Base-by-base conservation (phyloP, 1,140 invertebrate species). In the Heliconius hewitsoni region DNA sequence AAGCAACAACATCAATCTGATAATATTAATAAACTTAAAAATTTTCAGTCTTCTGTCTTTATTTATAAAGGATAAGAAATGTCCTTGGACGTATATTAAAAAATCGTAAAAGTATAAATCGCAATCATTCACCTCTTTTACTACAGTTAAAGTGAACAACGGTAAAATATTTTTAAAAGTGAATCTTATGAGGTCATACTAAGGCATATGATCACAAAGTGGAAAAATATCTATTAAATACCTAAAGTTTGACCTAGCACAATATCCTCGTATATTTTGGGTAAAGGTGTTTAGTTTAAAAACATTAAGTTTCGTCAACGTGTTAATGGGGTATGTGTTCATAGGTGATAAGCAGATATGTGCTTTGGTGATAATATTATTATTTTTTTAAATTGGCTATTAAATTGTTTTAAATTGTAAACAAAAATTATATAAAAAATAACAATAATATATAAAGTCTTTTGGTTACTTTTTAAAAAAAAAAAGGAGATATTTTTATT, bases 141-240 rank as follows among this genome's bases (percentile, higher is more conserved):
- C 9, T 66, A 66, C 13, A 60, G 11, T 13, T 30, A 13, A 11
- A 11, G 19, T 16, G 13, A 30, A 60, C n/a, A 60, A 60, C 57
- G 9, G 57, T 30, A 37, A 66, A 9, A 13, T 66, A 27, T 66
- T 11, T 66, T 66, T 30, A 66, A 30, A 66, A 66, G 23, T 66
- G 60, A 66, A 66, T 66, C 60, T 66, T 66, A 66, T 66, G 60
- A 66, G 60, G 60, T 66, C 60, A 30, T 9, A 66, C 23, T 30
- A 66, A 30, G 4, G 8, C 9, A 23, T 60, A 27, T 30, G 23
- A 66, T 27, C 60, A 66, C 57, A n/a, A 13, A 66, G 27, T 66
- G 60, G 60, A 66, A 66, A 66, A 66, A 66, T 30, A 30, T 30
- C 8, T 18, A 66, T 16, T 16, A 30, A 30, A 30, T n/a, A 66